Percentiles rank a stretch among this genome's conserved stretches.
phyloP scores from a whole-genome alignment of 2,888 invertebrate genomes.

The Antheraea yamamai region DNA sequence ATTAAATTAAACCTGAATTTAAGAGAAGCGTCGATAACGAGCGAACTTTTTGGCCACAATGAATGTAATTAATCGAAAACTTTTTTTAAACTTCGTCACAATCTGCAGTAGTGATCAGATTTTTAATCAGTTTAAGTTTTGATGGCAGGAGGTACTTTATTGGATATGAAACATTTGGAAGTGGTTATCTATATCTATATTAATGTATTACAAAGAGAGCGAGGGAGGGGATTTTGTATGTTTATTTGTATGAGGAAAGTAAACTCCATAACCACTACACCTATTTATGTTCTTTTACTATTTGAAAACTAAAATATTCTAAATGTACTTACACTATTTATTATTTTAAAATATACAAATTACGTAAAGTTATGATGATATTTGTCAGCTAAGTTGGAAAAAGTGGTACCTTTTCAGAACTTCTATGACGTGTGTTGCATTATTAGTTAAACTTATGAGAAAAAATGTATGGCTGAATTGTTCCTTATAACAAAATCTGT shows the following conservation, averaged over 20 bases:
- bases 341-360: no score
- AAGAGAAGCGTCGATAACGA: constrained; percentile 74
- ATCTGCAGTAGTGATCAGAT: constrained; percentile 42
- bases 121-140: constrained; percentile 25
- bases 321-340: no score
- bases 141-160: neutral
- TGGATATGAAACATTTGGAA: neutral
- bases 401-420: no score
- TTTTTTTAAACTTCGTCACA: constrained; percentile 60
- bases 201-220: neutral
- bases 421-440: no score
- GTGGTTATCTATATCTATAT: neutral
- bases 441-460: no score
- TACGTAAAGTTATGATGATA: no score
- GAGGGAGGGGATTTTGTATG: neutral
- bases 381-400: no score
- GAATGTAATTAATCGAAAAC: constrained; percentile 73
- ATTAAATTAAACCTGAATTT: constrained; percentile 73
- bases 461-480: no score
- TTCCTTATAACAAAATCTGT: no score
- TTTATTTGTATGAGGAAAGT: neutral
- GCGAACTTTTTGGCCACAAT: constrained; percentile 75
- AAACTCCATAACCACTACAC: neutral
- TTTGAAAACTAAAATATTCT: no score
- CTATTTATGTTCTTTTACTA: no score